Conservation (phyloP, 1,140 invertebrate genomes). For the Zaprionus taronus region DNA sequence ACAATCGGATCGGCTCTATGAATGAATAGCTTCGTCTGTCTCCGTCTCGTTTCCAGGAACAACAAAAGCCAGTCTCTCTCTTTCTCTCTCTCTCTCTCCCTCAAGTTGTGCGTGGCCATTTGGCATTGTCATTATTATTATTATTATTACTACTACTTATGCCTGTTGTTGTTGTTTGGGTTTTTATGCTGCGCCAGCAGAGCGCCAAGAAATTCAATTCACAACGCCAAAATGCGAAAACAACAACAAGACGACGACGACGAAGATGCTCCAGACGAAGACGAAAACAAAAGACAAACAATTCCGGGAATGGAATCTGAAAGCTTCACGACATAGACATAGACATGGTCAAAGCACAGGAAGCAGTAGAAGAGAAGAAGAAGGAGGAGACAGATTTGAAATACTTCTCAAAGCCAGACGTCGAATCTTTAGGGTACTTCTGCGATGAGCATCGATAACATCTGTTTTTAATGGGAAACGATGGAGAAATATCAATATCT, state of each 20-base stretch:
- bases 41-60: conserved; percentile 55
- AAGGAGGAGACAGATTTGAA: too few species aligned
- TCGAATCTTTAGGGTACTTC: background rate
- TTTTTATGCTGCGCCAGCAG: conserved; percentile 64
- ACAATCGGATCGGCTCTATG: conserved; percentile 50
- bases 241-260: conserved; percentile 49
- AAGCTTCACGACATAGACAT: conserved; percentile 4
- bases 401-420: background rate
- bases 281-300: conserved; percentile 71
- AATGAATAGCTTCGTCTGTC: conserved; percentile 56
- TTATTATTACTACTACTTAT: conserved; percentile 29
- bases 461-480: too few species aligned
- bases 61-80: conserved; percentile 14
- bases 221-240: conserved; percentile 23
- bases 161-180: conserved; percentile 31
- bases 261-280: conserved; percentile 35
- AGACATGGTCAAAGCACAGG: background rate
- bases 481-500: too few species aligned
- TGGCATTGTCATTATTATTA: conserved; percentile 33
- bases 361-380: background rate
- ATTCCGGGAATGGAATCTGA: conserved; percentile 65
- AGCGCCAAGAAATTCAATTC: conserved; percentile 56
- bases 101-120: conserved; percentile 54
- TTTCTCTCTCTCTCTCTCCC: background rate
- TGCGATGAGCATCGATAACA: too few species aligned